Percentiles rank a stretch among this genome's conserved stretches.
These are phyloP conservation scores for Battus philenor DNA, from an alignment of 1,140 invertebrate genomes.

Conservation along the genomic window DNA sequence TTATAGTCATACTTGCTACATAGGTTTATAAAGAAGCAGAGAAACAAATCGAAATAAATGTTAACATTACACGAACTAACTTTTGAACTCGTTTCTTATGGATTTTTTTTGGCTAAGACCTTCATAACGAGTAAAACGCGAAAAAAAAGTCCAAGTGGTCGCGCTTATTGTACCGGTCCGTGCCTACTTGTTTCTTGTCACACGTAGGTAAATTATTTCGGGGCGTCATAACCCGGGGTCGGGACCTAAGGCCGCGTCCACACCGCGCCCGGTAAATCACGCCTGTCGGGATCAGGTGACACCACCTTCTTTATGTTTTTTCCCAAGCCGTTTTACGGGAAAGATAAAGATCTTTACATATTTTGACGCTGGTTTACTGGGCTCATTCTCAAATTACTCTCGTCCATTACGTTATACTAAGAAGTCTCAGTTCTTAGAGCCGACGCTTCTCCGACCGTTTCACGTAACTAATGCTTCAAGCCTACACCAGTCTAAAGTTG, in stretches of 20 bases:
- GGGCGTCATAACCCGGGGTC: slow-evolving; percentile 58
- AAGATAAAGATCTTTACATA: slow-evolving; percentile 77
- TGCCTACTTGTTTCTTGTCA: slow-evolving; percentile 52
- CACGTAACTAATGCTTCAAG: slow-evolving; percentile 1
- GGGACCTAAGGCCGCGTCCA: slow-evolving; percentile 67
- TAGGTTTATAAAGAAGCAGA: too few species aligned
- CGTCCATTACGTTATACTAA: slow-evolving; percentile 67
- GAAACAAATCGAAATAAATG: too few species aligned
- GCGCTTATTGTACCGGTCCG: slow-evolving; percentile 42
- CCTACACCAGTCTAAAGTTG: too few species aligned
- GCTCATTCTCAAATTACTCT: slow-evolving; percentile 73
- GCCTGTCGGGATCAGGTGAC: slow-evolving; percentile 74
- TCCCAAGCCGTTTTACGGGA: slow-evolving; percentile 76
- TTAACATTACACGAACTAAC: too few species aligned
- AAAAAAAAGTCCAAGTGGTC: slow-evolving; percentile 41
- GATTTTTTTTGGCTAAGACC: too few species aligned
- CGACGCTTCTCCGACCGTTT: background rate
- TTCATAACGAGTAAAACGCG: slow-evolving; percentile 24
- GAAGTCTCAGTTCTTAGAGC: slow-evolving; percentile 28
- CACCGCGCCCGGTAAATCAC: slow-evolving; percentile 66
- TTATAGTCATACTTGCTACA: too few species aligned
- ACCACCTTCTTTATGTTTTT: slow-evolving; percentile 77
- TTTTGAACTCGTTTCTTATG: too few species aligned
- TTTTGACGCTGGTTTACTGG: slow-evolving; percentile 72
- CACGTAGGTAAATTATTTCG: slow-evolving; percentile 68